Percentiles rank a stretch among this genome's conserved stretches.
Conservation (phyloP, 2,113 vertebrate genomes). For the Microcebus tavaratra region DNA sequence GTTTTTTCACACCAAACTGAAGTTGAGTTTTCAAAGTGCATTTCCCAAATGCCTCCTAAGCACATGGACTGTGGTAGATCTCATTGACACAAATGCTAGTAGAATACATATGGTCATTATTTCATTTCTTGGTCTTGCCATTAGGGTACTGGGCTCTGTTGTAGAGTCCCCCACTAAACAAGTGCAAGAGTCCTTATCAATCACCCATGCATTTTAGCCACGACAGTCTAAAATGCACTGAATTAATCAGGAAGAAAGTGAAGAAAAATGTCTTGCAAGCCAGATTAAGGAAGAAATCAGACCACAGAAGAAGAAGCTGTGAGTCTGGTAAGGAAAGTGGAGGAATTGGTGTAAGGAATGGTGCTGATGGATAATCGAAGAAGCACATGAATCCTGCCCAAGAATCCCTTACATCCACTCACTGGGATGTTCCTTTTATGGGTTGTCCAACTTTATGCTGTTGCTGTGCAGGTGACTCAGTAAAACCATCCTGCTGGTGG, state of each 20-base stretch:
- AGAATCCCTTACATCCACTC: accelerated
- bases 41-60: background rate
- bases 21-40: background rate
- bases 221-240: background rate
- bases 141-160: accelerated
- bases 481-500: no score
- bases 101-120: accelerated
- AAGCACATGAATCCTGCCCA: accelerated
- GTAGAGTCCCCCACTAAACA: background rate
- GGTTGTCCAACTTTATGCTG: background rate
- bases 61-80: accelerated
- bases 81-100: background rate
- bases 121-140: background rate
- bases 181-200: background rate
- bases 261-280: background rate
- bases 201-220: background rate
- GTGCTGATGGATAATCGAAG: accelerated
- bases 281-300: background rate
- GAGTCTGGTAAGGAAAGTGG: background rate
- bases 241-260: background rate
- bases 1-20: background rate
- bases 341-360: background rate
- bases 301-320: background rate
- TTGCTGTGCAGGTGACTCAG: background rate
- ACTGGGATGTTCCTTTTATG: background rate